These are phyloP conservation scores for Drosophila acutilabella DNA, from an alignment of 2,888 invertebrate species.

Conservation along the genomic window DNA sequence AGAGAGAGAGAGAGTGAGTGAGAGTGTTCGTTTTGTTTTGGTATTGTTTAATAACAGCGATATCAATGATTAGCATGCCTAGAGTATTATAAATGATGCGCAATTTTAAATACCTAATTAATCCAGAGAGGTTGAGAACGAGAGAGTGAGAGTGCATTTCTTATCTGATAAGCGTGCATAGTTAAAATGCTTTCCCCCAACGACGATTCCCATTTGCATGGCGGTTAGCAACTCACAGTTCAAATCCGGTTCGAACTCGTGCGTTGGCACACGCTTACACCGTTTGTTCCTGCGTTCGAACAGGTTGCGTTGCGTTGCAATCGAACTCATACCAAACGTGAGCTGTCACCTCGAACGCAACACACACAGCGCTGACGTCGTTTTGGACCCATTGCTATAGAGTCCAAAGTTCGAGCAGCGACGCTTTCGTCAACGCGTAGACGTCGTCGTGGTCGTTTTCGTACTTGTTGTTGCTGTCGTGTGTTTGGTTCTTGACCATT, in stretches of 20 bases:
- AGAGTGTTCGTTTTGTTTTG: conserved; percentile 17
- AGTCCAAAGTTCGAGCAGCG: conserved; percentile 45
- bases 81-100: conserved; percentile 57
- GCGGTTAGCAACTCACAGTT: conserved; percentile 12
- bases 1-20: conserved; percentile 6
- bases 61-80: conserved; percentile 39
- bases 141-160: conserved; percentile 15
- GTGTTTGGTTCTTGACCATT: conserved; percentile 44
- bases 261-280: conserved; percentile 31
- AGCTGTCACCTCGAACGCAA: conserved; percentile 28
- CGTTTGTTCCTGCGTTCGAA: conserved; percentile 32
- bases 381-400: conserved; percentile 9
- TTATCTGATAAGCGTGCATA: conserved; percentile 36
- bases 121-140: conserved; percentile 6
- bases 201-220: conserved; percentile 22
- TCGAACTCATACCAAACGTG: conserved; percentile 56
- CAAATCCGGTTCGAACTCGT: conserved; percentile 37
- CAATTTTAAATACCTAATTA: conserved; percentile 55
- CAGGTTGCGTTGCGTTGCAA: conserved; percentile 29
- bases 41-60: conserved; percentile 57
- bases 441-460: conserved; percentile 9
- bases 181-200: conserved; percentile 31
- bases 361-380: conserved; percentile 32
- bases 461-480: conserved; percentile 19
- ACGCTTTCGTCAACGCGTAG: conserved; percentile 1